A percentile compares a stretch with the other conserved stretches of the same genome.
These are phyloP conservation scores for Podocnemis expansa DNA, from an alignment of 2,113 vertebrate genomes.

Conservation along the genomic window DNA sequence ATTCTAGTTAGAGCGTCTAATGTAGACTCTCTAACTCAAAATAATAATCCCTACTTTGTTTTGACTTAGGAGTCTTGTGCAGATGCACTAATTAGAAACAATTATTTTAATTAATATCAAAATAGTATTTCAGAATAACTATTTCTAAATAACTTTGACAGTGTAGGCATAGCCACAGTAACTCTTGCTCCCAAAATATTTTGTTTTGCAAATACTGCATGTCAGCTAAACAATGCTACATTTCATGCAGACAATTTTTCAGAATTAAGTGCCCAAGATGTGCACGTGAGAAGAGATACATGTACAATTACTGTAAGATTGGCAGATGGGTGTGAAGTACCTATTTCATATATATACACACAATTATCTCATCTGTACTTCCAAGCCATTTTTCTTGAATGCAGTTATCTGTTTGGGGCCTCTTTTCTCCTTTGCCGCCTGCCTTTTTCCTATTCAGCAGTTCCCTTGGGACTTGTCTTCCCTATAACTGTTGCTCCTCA, in stretches of 20 bases:
- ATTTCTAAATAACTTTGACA: too few relatives aligned
- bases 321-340: neutral
- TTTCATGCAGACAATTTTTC: conserved; percentile 25
- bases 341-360: neutral
- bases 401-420: neutral
- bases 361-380: neutral
- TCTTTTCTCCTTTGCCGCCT: neutral
- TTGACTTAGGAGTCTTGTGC: too few relatives aligned
- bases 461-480: neutral
- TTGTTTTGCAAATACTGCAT: conserved; percentile 24
- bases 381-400: neutral
- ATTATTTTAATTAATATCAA: too few relatives aligned
- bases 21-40: too few relatives aligned
- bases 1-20: too few relatives aligned
- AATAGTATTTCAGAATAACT: too few relatives aligned
- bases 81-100: too few relatives aligned
- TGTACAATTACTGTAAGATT: neutral
- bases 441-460: neutral
- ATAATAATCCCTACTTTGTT: too few relatives aligned
- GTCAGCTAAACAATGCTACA: conserved; percentile 19
- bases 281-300: neutral
- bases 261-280: neutral
- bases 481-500: neutral
- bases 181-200: neutral
- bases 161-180: too few relatives aligned